Conservation (phyloP, 2,113 vertebrate species). For the Pseudopipra pipra region DNA sequence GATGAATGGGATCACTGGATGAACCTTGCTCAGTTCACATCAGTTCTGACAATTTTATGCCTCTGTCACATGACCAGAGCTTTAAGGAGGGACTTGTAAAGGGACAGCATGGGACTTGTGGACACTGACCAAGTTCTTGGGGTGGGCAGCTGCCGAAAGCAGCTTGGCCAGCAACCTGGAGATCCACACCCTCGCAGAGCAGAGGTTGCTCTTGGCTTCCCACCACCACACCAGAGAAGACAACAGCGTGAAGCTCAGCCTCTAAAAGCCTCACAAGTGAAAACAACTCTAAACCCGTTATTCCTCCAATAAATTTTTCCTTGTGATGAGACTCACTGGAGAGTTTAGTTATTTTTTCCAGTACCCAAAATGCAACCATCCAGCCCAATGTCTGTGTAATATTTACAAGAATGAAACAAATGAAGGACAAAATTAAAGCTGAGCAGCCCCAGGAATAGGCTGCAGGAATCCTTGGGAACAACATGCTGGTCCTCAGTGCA, state of each 20-base stretch:
- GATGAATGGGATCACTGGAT: not conserved
- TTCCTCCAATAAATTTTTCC: not conserved
- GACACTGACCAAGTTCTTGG: not conserved
- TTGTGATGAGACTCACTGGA: not conserved
- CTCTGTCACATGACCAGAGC: not conserved
- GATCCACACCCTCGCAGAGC: not conserved
- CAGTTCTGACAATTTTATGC: not conserved
- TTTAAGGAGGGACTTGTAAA: not conserved
- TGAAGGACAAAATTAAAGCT: not conserved
- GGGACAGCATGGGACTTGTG: not conserved
- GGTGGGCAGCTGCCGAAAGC: not conserved
- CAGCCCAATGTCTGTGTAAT: not conserved
- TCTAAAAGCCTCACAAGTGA: not conserved
- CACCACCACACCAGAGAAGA: not conserved
- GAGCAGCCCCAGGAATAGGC: not conserved
- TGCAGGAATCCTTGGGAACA: not conserved
- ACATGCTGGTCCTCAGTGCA: not conserved
- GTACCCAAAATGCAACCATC: not conserved
- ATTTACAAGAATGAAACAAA: not conserved
- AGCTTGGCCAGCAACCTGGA: not conserved
- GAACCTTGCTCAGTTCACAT: not conserved
- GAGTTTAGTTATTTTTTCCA: slow-evolving; percentile 13
- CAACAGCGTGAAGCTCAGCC: not conserved
- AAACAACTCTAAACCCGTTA: not conserved
- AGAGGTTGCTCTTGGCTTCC: not conserved